phyloP scores from a whole-genome alignment of 2,113 vertebrate genomes.

The Solea senegalensis region DNA sequence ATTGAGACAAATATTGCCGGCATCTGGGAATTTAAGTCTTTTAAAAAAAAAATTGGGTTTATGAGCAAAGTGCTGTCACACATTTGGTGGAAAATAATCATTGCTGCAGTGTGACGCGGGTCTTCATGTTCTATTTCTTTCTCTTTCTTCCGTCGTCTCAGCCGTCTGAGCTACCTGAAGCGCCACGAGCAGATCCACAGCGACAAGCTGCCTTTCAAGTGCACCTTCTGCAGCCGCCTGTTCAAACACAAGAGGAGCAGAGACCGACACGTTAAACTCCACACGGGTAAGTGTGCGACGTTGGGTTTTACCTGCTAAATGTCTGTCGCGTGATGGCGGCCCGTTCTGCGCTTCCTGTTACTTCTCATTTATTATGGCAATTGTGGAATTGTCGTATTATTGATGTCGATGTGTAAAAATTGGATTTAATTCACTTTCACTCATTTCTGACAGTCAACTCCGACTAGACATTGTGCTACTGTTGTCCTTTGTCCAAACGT shows the following conservation, averaged over 20 bases:
- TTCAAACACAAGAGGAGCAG: constrained; percentile 99
- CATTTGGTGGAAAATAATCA: neutral
- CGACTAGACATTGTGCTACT: too few species aligned
- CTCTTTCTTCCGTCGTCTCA: constrained; percentile 1
- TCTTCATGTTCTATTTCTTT: neutral
- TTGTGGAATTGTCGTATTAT: too few species aligned
- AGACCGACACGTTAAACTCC: constrained; percentile 97
- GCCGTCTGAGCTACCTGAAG: constrained; percentile 98
- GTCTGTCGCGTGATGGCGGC: too few species aligned
- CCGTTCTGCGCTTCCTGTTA: too few species aligned
- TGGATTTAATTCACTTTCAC: too few species aligned
- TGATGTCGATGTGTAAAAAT: too few species aligned
- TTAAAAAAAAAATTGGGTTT: neutral
- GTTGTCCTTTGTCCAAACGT: too few species aligned
- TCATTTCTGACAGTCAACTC: too few species aligned
- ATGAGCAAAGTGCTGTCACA: neutral
- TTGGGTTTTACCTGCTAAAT: too few species aligned
- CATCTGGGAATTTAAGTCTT: neutral
- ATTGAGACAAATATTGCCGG: too few species aligned
- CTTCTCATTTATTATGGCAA: too few species aligned
- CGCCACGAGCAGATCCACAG: constrained; percentile 99
- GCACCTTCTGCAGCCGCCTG: constrained; percentile 98
- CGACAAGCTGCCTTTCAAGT: constrained; percentile 99
- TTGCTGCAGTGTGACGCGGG: neutral
- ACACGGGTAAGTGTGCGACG: constrained; percentile 84